Base-by-base conservation (phyloP, 2,888 invertebrate species). In the Cantharis rustica region DNA sequence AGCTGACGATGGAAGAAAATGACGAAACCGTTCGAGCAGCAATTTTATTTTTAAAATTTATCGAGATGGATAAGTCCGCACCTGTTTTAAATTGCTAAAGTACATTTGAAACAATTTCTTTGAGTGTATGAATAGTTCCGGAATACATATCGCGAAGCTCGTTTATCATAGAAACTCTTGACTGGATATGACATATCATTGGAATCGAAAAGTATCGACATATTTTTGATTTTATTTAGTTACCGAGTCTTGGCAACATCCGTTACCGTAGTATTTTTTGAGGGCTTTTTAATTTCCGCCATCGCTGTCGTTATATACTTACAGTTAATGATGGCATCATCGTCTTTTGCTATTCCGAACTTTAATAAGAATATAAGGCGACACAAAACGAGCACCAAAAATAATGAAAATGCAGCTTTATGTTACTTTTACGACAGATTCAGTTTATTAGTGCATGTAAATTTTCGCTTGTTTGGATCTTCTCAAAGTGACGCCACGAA, bases 131-230 rank as follows among this genome's bases (percentile, higher is more conserved):
- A 66, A n/a, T 31, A n/a, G 64, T 27, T 31, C 17, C 17, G 26
- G 64, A 31, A 20, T 26, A 66, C 62, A 73, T 69, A 69, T 16
- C 61, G 66, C 26, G 68, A 66, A 47, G 63, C 74, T 74, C 74
- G 63, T 74, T 69, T 70, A 74, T 74, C 70, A 74, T 70, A 69
- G 13, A 47, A 70, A 69, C 63, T 70, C 17, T n/a, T 69, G 69
- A 64, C 62, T 74, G 74, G 20, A 27, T 47, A 47, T 74, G 74
- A 74, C 74, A 66, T 70, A 63, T 70, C 63, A 66, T 17, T 47
- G 61, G 31, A 16, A 47, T 70, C 70, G 20, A 74, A 61, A 73
- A 73, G 26, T 27, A 62, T 61, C 27, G 74, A 74, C 70, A 70
- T 27, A 69, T 69, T 47, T 23, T 74, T 70, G 68, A 63, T 70